Percentiles rank a stretch among this genome's conserved stretches.
Conservation (phyloP, 2,888 invertebrate genomes). For the Laspeyria flexula region DNA sequence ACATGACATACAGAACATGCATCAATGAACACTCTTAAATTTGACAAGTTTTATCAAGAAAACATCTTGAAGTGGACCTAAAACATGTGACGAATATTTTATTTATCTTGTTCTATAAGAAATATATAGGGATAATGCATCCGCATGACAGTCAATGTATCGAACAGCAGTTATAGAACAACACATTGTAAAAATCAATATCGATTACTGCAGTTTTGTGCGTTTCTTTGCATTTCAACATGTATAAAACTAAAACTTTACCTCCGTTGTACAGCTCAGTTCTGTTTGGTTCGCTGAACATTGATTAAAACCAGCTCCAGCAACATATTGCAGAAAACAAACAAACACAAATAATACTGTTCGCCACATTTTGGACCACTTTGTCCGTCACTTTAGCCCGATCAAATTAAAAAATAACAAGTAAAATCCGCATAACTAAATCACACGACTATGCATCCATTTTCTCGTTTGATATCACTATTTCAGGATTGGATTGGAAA, state of each 20-base stretch:
- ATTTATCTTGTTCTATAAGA: slow-evolving; percentile 7
- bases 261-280: slow-evolving; percentile 75
- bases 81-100: background rate
- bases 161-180: slow-evolving; percentile 8
- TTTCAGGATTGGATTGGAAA: slow-evolving; percentile 23
- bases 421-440: slow-evolving; percentile 34
- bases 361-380: slow-evolving; percentile 50
- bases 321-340: slow-evolving; percentile 58
- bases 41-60: background rate
- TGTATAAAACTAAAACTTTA: slow-evolving; percentile 33
- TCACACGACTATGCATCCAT: slow-evolving; percentile 25
- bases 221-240: background rate
- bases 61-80: background rate
- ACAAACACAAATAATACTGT: slow-evolving; percentile 55
- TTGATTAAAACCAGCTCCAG: slow-evolving; percentile 55
- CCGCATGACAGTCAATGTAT: slow-evolving; percentile 40
- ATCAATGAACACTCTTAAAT: slow-evolving; percentile 4
- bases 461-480: slow-evolving; percentile 20
- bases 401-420: slow-evolving; percentile 13
- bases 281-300: slow-evolving; percentile 65
- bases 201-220: slow-evolving; percentile 25
- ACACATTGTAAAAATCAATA: slow-evolving; percentile 49
- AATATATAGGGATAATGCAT: slow-evolving; percentile 13
- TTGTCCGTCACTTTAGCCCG: slow-evolving; percentile 15
- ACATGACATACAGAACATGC: too few relatives aligned